Conservation (phyloP, 2,888 invertebrate species). For the Eristalis intricaria region DNA sequence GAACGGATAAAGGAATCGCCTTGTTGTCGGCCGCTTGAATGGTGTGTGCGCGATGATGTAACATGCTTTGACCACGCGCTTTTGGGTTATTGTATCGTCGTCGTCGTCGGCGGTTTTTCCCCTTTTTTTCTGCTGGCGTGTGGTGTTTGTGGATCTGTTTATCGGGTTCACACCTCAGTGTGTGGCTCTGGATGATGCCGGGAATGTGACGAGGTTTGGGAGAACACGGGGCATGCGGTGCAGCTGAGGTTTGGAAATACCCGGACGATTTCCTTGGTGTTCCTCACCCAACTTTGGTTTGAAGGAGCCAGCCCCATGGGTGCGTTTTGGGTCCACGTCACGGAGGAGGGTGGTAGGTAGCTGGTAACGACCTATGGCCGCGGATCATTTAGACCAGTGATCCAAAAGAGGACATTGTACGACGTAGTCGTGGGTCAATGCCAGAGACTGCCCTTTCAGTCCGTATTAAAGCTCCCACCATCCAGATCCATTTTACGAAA, state of each 20-base stretch:
- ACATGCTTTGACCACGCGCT: conserved; percentile 62
- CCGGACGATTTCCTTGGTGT: background rate
- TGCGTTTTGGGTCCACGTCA: too few relatives aligned
- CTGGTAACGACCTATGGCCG: too few relatives aligned
- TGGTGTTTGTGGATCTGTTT: conserved; percentile 39
- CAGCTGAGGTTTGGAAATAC: conserved; percentile 22
- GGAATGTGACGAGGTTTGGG: background rate
- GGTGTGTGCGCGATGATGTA: conserved; percentile 38
- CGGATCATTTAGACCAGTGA: too few relatives aligned
- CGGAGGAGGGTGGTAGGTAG: too few relatives aligned
- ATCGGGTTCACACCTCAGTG: conserved; percentile 28
- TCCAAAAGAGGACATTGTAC: too few relatives aligned
- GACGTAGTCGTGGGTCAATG: too few relatives aligned
- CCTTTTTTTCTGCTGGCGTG: conserved; percentile 8
- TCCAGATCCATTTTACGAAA: too few relatives aligned
- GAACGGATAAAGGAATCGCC: conserved; percentile 51
- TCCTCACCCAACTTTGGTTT: too few relatives aligned
- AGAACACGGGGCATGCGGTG: too few relatives aligned
- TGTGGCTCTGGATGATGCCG: background rate
- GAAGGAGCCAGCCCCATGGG: too few relatives aligned
- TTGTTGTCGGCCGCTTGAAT: conserved; percentile 15
- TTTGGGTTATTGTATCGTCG: conserved; percentile 44
- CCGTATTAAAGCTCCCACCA: too few relatives aligned
- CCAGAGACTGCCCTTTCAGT: too few relatives aligned
- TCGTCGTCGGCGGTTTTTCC: background rate